Conservation (phyloP, 2,888 invertebrate genomes). For the Erebia epiphron region DNA sequence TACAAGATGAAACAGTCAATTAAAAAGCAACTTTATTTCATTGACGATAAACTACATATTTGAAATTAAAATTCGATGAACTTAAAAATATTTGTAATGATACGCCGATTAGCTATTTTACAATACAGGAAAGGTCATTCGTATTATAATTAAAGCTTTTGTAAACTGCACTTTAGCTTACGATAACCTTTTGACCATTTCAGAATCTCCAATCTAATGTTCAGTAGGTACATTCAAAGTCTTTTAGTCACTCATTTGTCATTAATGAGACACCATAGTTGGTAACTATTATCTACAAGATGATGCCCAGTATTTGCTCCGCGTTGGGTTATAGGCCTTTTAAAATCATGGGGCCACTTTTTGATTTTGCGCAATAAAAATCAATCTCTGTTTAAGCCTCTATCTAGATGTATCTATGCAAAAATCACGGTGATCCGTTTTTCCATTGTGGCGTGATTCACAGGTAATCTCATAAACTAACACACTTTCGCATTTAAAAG, state of each 20-base stretch:
- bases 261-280: background rate
- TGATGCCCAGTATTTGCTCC: too few relatives aligned
- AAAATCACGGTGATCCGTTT: too few relatives aligned
- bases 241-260: background rate
- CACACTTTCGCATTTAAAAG: too few relatives aligned
- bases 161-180: background rate
- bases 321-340: too few relatives aligned
- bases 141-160: slow-evolving; percentile 5
- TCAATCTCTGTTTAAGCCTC: too few relatives aligned
- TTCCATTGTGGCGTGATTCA: too few relatives aligned
- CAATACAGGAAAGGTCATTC: slow-evolving; percentile 34
- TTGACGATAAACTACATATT: background rate
- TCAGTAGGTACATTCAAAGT: background rate
- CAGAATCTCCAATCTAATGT: background rate
- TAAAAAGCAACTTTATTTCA: background rate
- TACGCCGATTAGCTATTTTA: slow-evolving; percentile 17
- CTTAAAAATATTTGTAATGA: slow-evolving; percentile 1
- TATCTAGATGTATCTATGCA: too few relatives aligned
- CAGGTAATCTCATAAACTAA: too few relatives aligned
- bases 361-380: too few relatives aligned
- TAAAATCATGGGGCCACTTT: too few relatives aligned
- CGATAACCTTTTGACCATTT: slow-evolving; percentile 17
- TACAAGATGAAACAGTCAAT: background rate
- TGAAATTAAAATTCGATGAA: background rate
- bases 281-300: too few relatives aligned